phyloP scores from a whole-genome alignment of 30 jellyfish, hydroid and myxozoan genomes.

The Sanderia malayensis region DNA sequence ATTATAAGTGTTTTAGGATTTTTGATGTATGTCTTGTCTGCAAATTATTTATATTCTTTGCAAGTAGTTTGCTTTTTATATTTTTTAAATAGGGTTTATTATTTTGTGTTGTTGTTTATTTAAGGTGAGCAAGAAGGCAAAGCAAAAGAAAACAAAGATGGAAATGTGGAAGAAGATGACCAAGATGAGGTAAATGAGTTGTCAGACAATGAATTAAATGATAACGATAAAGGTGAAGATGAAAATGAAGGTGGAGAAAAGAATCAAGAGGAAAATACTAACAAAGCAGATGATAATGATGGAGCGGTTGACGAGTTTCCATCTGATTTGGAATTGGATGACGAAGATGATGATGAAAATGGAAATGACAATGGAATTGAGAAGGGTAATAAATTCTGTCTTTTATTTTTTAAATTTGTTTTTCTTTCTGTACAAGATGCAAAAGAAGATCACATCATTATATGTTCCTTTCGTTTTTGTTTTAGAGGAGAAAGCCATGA shows the following conservation, averaged over 20 bases:
- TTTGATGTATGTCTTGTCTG: too few species aligned
- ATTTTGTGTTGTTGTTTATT: too few species aligned
- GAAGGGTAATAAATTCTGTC: background rate
- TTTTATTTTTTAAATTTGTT: background rate
- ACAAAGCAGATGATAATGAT: constrained; percentile 25
- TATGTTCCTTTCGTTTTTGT: too few species aligned
- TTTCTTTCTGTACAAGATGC: too few species aligned
- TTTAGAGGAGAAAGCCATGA: too few species aligned
- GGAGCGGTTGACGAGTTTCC: constrained; percentile 44
- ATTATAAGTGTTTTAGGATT: too few species aligned
- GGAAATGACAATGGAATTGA: background rate
- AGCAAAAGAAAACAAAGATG: constrained; percentile 21
- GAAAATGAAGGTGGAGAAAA: constrained; percentile 40
- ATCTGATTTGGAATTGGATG: constrained; percentile 46
- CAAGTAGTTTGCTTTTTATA: too few species aligned
- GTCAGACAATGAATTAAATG: constrained; percentile 41
- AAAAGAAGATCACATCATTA: too few species aligned
- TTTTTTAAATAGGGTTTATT: too few species aligned
- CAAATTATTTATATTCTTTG: too few species aligned
- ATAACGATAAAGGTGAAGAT: constrained; percentile 45
- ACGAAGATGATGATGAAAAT: constrained; percentile 27
- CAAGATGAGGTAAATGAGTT: constrained; percentile 32
- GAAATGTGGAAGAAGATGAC: constrained; percentile 18
- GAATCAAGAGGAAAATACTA: constrained; percentile 16
- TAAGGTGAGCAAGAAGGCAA: constrained; percentile 82